Percentiles rank a stretch among this genome's conserved stretches.
Conservation (phyloP, 2,113 vertebrate species). For the Ameiurus melas region DNA sequence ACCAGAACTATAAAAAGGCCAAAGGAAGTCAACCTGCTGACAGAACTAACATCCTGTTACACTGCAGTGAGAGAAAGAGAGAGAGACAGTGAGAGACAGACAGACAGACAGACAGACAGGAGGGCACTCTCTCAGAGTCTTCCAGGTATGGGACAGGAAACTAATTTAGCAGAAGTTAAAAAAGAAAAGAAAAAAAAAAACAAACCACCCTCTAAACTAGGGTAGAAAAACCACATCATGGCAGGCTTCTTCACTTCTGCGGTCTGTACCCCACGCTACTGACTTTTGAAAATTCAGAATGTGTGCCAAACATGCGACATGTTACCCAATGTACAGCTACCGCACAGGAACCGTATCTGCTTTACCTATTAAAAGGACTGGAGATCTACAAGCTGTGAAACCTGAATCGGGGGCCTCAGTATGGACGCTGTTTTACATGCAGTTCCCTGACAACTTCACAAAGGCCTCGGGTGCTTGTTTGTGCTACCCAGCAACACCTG, state of each 20-base stretch:
- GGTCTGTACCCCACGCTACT: slow-evolving; percentile 13
- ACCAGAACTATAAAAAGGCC: slow-evolving; percentile 23
- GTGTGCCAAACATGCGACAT: background rate
- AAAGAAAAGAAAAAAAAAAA: background rate
- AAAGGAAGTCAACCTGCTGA: slow-evolving; percentile 37
- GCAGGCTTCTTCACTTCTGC: background rate
- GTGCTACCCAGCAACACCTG: slow-evolving; percentile 65
- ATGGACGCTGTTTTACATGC: slow-evolving; percentile 26
- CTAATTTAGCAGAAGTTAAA: background rate
- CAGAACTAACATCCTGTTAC: slow-evolving; percentile 55
- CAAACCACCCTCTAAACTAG: background rate
- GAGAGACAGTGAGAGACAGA: slow-evolving; percentile 45
- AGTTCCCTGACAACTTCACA: slow-evolving; percentile 56
- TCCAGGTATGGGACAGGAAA: slow-evolving; percentile 44
- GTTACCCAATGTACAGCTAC: background rate
- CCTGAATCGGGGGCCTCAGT: slow-evolving; percentile 49
- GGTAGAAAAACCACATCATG: slow-evolving; percentile 26
- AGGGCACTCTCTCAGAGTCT: slow-evolving; percentile 25
- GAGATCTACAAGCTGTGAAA: slow-evolving; percentile 50
- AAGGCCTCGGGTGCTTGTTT: slow-evolving; percentile 65
- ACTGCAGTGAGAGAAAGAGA: slow-evolving; percentile 38
- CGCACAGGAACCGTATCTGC: background rate
- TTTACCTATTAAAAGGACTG: background rate
- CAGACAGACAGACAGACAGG: background rate
- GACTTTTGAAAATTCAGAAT: background rate